Conservation (phyloP, 2,888 invertebrate species). For the Boloria selene region DNA sequence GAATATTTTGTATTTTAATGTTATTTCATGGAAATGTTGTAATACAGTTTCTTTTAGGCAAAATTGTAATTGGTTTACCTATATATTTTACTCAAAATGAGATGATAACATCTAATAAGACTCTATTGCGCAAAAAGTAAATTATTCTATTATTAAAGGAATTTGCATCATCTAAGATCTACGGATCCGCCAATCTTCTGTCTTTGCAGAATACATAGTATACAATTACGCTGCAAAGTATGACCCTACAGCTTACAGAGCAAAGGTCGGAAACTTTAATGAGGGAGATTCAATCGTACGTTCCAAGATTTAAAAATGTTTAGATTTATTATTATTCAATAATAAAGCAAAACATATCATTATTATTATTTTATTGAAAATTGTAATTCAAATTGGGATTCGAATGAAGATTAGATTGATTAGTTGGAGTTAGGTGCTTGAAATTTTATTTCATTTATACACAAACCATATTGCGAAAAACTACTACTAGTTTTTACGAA, state of each 20-base stretch:
- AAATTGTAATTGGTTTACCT: too few species aligned
- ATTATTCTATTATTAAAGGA: background rate
- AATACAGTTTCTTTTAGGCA: too few species aligned
- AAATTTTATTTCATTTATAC: too few species aligned
- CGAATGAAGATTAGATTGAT: too few species aligned
- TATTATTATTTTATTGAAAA: too few species aligned
- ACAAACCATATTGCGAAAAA: too few species aligned
- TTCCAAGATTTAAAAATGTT: constrained; percentile 3
- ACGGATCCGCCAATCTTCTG: constrained; percentile 18
- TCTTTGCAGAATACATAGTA: constrained; percentile 19
- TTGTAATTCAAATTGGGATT: too few species aligned
- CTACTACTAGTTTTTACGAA: too few species aligned
- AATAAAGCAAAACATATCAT: too few species aligned
- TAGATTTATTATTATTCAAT: background rate
- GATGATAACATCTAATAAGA: too few species aligned
- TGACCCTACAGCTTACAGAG: constrained; percentile 7
- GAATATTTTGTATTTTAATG: background rate
- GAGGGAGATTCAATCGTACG: constrained; percentile 15
- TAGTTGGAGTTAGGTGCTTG: too few species aligned
- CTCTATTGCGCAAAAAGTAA: background rate
- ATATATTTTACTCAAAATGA: too few species aligned
- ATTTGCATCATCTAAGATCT: constrained; percentile 16
- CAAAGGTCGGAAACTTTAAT: constrained; percentile 24
- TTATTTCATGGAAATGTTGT: background rate
- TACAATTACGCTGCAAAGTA: constrained; percentile 23